These are phyloP conservation scores for Heliothis subflexa DNA, from an alignment of 1,140 invertebrate genomes.

Conservation along the genomic window DNA sequence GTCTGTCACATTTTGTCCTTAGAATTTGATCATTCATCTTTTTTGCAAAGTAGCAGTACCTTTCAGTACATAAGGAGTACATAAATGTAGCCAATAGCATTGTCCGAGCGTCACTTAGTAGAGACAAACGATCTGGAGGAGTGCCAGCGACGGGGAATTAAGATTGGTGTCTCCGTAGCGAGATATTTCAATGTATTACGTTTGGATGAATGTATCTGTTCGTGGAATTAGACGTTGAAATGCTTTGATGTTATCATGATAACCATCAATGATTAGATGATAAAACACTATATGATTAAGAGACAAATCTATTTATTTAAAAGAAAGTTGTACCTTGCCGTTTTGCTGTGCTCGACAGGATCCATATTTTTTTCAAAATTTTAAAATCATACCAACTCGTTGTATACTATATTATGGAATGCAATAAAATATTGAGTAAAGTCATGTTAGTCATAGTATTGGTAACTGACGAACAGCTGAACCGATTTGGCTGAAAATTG, in stretches of 20 bases:
- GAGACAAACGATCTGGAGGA: slow-evolving; percentile 41
- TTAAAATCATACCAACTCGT: too few relatives aligned
- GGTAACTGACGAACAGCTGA: slow-evolving; percentile 49
- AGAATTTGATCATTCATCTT: too few relatives aligned
- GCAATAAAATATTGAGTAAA: too few relatives aligned
- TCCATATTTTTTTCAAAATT: too few relatives aligned
- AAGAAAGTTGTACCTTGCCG: too few relatives aligned
- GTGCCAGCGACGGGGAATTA: slow-evolving; percentile 38
- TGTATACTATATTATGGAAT: too few relatives aligned
- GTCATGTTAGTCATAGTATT: slow-evolving; percentile 8
- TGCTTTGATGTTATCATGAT: background rate
- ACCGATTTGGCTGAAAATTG: slow-evolving; percentile 51
- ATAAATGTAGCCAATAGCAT: slow-evolving; percentile 24
- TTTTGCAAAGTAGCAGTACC: background rate
- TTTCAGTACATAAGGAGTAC: slow-evolving; percentile 22
- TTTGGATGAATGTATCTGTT: slow-evolving; percentile 14
- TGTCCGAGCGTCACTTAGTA: slow-evolving; percentile 45
- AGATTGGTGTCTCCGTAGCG: slow-evolving; percentile 37
- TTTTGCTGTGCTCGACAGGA: too few relatives aligned
- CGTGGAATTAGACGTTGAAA: background rate
- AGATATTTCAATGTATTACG: slow-evolving; percentile 33
- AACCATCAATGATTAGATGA: too few relatives aligned
- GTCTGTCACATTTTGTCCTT: too few relatives aligned
- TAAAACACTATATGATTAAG: too few relatives aligned
- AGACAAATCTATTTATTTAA: too few relatives aligned